Conservation (phyloP, 2,888 invertebrate genomes). For the Drosophila algonquin region DNA sequence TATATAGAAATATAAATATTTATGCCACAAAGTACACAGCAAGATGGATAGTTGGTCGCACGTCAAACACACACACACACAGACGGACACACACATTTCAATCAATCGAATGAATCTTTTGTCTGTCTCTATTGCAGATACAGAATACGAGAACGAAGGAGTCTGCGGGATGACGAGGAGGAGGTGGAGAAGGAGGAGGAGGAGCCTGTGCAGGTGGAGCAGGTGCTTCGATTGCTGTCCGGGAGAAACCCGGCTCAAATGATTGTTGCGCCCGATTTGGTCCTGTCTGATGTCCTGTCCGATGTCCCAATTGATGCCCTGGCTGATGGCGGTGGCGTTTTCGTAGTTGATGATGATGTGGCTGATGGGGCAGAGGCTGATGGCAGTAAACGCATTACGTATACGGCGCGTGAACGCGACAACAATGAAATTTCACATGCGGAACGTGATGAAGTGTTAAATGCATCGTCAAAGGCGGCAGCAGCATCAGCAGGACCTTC, state of each 20-base stretch:
- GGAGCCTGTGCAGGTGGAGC: constrained; percentile 1
- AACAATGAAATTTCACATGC: constrained; percentile 37
- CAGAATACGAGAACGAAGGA: constrained; percentile 53
- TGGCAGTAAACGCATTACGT: constrained; percentile 60
- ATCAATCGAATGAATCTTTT: constrained; percentile 28
- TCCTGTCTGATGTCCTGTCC: constrained; percentile 22
- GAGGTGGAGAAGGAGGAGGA: not conserved
- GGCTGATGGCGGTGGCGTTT: not conserved
- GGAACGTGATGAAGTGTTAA: constrained; percentile 65
- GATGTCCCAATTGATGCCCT: constrained; percentile 25
- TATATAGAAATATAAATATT: constrained; percentile 45
- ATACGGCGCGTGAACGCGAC: constrained; percentile 51
- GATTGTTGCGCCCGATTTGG: constrained; percentile 56
- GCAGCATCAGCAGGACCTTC: not conserved
- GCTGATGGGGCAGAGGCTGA: constrained; percentile 15
- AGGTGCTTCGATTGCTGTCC: constrained; percentile 23
- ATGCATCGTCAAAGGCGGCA: constrained; percentile 24
- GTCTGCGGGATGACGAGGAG: constrained; percentile 12
- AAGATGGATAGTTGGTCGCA: constrained; percentile 51
- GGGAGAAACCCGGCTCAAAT: constrained; percentile 20
- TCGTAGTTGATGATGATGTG: constrained; percentile 15
- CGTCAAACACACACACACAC: not conserved
- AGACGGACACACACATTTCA: constrained; percentile 1
- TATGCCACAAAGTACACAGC: constrained; percentile 39
- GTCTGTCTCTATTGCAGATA: constrained; percentile 50